Evolutionary conservation across 2,888 invertebrate genomes (phyloP), one percentile per base, ranked within the genome.

Genomic region (Anoncus sp.): DNA sequence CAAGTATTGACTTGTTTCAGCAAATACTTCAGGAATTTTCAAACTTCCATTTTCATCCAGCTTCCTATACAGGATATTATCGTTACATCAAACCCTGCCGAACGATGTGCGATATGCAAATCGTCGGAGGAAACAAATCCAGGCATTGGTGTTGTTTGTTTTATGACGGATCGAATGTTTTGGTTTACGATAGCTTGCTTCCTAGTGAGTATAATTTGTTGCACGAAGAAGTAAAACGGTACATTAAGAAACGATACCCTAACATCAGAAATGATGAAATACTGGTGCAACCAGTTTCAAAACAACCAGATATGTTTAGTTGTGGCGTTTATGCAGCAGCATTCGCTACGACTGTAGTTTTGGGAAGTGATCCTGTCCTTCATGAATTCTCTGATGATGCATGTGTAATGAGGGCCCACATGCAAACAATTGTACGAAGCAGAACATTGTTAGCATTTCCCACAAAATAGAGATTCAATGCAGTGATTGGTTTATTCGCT

Each of bases 61-160:
- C 57, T 2, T 20, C 35, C 2, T 77, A 65, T 57, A 67, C 47
- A 12, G n/a, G 18, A 6, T 51, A 53, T 27, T 20, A 22, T 6
- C 38, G 35, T 12, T 40, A 38, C 10, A 69, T 69, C 10, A 45
- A 59, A 45, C 69, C 73, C 9, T 76, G 65, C 35, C 31, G 5
- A 5, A 6, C 10, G 5, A 12, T 63, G 18, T 20, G 20, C 3
- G 76, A 78, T 55, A 18, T 79, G 14, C 78, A 76, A 63, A 74
- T 81, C 14, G 40, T 81, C 14, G 76, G 71, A n/a, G 78, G 76
- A 1, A 67, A 59, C 57, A 16, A 31, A 10, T 66, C 24, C 16
- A 27, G 24, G 7, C 57, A 57, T 35, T 57, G 55, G 18, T 16
- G 27, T 3, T 55, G 55, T n/a, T 31, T 55, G 6, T 55, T 31